These are phyloP conservation scores for Elephantulus edwardii DNA, from an alignment of 2,113 vertebrate species.

Conservation along the genomic window DNA sequence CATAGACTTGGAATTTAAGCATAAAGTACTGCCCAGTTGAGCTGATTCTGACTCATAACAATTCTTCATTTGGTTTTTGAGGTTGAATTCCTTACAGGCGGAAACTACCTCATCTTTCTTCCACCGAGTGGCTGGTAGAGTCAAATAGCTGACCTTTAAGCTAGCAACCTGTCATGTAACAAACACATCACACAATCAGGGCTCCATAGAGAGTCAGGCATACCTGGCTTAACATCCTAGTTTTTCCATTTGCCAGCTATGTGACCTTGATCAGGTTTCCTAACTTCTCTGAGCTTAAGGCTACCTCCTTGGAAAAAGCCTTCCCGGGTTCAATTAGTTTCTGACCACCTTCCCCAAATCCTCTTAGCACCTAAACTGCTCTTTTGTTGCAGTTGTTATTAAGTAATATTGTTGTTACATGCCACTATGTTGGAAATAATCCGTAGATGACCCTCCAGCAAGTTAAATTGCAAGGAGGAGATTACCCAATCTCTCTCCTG, in stretches of 20 bases:
- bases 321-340: slow-evolving; percentile 11
- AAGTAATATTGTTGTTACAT: too few relatives aligned
- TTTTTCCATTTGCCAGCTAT: background rate
- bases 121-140: too few relatives aligned
- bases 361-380: background rate
- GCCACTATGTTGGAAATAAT: too few relatives aligned
- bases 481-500: too few relatives aligned
- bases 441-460: too few relatives aligned
- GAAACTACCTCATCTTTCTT: too few relatives aligned
- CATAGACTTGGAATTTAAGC: background rate
- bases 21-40: background rate
- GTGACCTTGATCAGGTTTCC: slow-evolving; percentile 17
- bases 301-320: background rate
- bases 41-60: background rate
- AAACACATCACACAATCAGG: too few relatives aligned
- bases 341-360: too few relatives aligned
- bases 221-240: background rate
- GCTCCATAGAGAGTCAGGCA: background rate
- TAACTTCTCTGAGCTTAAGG: slow-evolving; percentile 19
- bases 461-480: too few relatives aligned
- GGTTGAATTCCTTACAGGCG: too few relatives aligned
- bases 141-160: too few relatives aligned
- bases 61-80: background rate
- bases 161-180: too few relatives aligned
- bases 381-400: background rate